Percentiles rank a stretch among this genome's conserved stretches.
These are phyloP conservation scores for Terrapene triunguis DNA, from an alignment of 2,113 vertebrate genomes.

Conservation along the genomic window DNA sequence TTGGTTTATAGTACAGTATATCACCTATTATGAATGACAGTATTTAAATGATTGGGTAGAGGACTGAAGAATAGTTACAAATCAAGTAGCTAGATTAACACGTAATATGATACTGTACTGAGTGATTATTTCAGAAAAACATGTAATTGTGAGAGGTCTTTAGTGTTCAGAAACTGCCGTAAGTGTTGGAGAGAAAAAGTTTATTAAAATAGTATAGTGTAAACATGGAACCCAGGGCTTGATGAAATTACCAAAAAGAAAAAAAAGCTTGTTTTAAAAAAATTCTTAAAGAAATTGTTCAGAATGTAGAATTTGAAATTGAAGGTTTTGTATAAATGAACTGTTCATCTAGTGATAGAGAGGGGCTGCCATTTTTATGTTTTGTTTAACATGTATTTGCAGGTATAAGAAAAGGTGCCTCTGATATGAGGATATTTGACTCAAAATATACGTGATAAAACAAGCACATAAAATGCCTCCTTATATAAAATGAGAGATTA, in stretches of 20 bases:
- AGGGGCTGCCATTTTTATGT: not conserved
- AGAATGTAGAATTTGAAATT: not conserved
- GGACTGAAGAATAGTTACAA: slow-evolving; percentile 66
- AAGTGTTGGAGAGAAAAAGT: slow-evolving; percentile 5
- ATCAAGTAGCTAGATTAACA: slow-evolving; percentile 67
- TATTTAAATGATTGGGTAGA: slow-evolving; percentile 76
- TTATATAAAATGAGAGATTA: not conserved
- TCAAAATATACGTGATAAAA: not conserved
- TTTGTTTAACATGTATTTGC: not conserved
- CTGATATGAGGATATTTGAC: not conserved
- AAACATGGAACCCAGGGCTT: not conserved
- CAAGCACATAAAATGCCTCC: not conserved
- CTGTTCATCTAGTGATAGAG: not conserved
- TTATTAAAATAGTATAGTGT: slow-evolving; percentile 3
- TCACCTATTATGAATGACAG: slow-evolving; percentile 75
- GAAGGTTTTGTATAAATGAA: fast-evolving
- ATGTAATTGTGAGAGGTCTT: not conserved
- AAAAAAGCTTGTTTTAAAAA: too few relatives aligned
- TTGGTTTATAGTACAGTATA: slow-evolving; percentile 76
- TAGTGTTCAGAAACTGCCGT: not conserved
- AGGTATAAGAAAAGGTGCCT: not conserved
- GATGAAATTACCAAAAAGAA: not conserved
- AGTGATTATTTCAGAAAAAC: not conserved
- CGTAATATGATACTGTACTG: not conserved
- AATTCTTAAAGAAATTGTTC: not conserved